Percentiles rank a stretch among this genome's conserved stretches.
Evolutionary conservation across 2,888 invertebrate species (phyloP).

Genomic region (Theristus sp.): DNA sequence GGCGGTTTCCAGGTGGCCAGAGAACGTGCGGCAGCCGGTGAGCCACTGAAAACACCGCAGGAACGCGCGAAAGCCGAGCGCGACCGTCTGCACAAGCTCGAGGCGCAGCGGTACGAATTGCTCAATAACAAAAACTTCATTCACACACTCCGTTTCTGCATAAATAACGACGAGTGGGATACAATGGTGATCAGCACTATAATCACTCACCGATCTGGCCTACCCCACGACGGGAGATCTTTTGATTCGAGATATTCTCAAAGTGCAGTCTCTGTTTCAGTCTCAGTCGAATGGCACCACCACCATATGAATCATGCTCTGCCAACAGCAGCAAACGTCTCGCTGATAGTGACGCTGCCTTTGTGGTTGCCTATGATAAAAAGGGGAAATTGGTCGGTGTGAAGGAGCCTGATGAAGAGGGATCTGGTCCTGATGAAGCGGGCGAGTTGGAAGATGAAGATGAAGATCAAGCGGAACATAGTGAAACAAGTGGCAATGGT

Average conservation of each 20-base stretch:
- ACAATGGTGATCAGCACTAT: too few relatives aligned
- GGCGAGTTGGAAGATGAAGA: slow-evolving; percentile 8
- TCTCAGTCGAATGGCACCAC: neutral
- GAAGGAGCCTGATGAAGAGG: neutral
- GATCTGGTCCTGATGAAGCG: neutral
- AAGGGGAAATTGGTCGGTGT: neutral
- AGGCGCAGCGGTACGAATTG: slow-evolving; percentile 53
- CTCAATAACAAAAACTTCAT: too few relatives aligned
- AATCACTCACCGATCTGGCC: too few relatives aligned
- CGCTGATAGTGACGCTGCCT: slow-evolving; percentile 10
- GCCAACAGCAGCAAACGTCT: too few relatives aligned
- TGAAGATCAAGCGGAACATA: slow-evolving; percentile 1
- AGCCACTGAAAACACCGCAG: slow-evolving; percentile 60
- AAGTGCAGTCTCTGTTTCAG: neutral
- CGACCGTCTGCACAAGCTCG: slow-evolving; percentile 46
- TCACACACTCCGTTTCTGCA: too few relatives aligned
- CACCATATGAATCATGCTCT: neutral
- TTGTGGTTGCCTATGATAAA: neutral
- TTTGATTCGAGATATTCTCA: slow-evolving; percentile 41
- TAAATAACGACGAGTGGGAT: too few relatives aligned
- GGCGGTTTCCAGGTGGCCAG: slow-evolving; percentile 8
- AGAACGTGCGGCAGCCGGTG: slow-evolving; percentile 42
- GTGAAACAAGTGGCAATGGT: neutral
- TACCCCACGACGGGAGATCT: neutral
- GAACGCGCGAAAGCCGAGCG: slow-evolving; percentile 60